Evolutionary conservation across 2,113 vertebrate genomes (phyloP).

Genomic region (Oreotrochilus melanogaster): DNA sequence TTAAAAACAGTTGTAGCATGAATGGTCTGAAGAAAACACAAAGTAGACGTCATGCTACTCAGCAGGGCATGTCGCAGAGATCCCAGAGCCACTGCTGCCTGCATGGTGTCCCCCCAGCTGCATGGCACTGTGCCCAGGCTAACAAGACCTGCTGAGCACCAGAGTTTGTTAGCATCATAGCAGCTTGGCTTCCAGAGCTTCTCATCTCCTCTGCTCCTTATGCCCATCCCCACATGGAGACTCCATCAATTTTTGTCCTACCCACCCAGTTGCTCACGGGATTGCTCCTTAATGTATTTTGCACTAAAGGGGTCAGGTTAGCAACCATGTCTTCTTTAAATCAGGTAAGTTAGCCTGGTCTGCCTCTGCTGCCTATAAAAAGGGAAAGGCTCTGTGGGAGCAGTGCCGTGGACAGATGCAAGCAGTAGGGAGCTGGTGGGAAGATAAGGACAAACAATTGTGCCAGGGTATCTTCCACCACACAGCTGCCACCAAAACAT

Average conservation of each 20-base stretch:
- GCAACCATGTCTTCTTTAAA: background rate
- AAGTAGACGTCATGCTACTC: background rate
- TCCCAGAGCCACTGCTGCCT: background rate
- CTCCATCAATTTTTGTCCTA: background rate
- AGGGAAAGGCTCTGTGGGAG: background rate
- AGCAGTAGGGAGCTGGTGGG: background rate
- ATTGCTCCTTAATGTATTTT: background rate
- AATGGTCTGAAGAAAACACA: constrained; percentile 11
- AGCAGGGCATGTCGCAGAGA: background rate
- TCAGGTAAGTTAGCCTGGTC: background rate
- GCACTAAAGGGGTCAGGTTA: background rate
- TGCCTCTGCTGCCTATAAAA: background rate
- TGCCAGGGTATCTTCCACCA: background rate
- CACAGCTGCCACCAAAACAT: background rate
- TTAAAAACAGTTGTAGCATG: background rate
- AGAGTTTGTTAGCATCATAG: background rate
- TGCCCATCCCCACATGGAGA: background rate
- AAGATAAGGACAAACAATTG: background rate
- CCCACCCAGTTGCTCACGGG: background rate
- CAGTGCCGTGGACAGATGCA: background rate
- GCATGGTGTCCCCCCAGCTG: constrained; percentile 26
- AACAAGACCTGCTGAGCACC: background rate
- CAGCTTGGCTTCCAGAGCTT: background rate
- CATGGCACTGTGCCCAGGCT: constrained; percentile 34
- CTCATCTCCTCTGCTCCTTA: background rate